Evolutionary conservation across 1,140 invertebrate genomes (phyloP), one percentile per base, ranked within the genome.

Genomic region (Ips nitidus): DNA sequence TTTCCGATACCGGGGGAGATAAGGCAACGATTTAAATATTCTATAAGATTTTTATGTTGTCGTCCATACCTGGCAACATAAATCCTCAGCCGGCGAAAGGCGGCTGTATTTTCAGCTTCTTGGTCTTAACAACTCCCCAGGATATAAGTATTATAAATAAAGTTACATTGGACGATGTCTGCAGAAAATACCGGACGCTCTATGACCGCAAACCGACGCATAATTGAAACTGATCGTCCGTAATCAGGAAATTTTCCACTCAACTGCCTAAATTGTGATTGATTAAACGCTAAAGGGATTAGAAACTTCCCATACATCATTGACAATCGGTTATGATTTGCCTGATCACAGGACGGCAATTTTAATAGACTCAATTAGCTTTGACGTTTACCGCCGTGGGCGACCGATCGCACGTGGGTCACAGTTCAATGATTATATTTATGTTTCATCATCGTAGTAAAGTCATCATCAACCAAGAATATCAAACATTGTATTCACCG

Each of bases 1-100:
- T 56, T 66, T 57, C 8, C 22, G 63, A 66, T 66, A 47, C 53
- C 38, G 63, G 7, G 39, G 2, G 8, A 22, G 63, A 66, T 66
- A 66, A 57, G 52, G 4, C 37, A 8, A 1, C n/a, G 63, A 66
- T 66, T 66, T 66, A 66, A 50, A 66, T 66, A 66, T 66, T 47
- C 37, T 57, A 56, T 22, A 57, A 57, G 63, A 66, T 66, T 66
- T 53, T 66, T 66, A 57, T 57, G 63, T 66, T 66, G 63, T 56
- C 53, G 52, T 8, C 45, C 52, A 66, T 50, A 52, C 60, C 57
- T 8, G 6, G 40, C 38, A 41, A 59, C 8, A 36, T 59, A 59
- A 59, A 59, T 22, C 22, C 22, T 22, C 22, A 22, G 22, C 22
- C 22, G 22, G 22, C 22, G 22, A 37, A 37, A 56, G 22, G n/a